Evolutionary conservation across 2,113 vertebrate genomes (phyloP), one percentile per base, ranked within the genome.

Genomic region (Larimichthys crocea): DNA sequence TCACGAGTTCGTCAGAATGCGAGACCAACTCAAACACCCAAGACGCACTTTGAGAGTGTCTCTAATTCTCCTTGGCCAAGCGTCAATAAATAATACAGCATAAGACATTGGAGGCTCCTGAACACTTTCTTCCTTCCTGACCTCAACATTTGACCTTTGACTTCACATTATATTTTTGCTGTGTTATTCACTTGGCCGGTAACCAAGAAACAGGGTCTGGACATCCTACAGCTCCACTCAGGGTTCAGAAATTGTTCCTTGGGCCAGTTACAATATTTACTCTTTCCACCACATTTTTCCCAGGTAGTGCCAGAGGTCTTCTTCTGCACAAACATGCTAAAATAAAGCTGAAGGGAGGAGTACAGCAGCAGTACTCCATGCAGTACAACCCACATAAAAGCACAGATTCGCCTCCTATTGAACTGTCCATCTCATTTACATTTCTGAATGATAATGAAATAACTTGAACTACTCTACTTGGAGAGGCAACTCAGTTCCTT

Each of bases 341-440:
- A 17, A 48, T 26, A 42, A 9, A 49, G 20, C 26, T 35, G 15
- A 48, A 49, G 20, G 42, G 19, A 77, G 3, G 5, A 40, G 35
- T 40, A 40, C 7, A 40, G 35, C 35, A 9, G 35, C 35, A 40
- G 35, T 40, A 40, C 35, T 40, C 35, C 9, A 40, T 40, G 1
- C 1, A 6, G 35, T 40, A 8, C 52, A 40, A 20, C 50, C 26
- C 24, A 46, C 65, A 75, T 84, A 35, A 85, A 85, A 73, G 56
- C 44, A 22, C 49, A 14, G 7, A 9, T 40, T 40, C 12, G 44
- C 26, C n/a, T 57, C 14, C 17, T 26, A 59, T 46, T 14, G 9
- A 48, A 26, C 42, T 22, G 17, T 42, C 40, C 10, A 48, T 49
- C 29, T 46, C 50, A 59, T 17, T 8, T 20, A 46, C 19, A 26